Evolutionary conservation across 2,113 vertebrate genomes (phyloP).

Genomic region (Emydocephalus ijimae): DNA sequence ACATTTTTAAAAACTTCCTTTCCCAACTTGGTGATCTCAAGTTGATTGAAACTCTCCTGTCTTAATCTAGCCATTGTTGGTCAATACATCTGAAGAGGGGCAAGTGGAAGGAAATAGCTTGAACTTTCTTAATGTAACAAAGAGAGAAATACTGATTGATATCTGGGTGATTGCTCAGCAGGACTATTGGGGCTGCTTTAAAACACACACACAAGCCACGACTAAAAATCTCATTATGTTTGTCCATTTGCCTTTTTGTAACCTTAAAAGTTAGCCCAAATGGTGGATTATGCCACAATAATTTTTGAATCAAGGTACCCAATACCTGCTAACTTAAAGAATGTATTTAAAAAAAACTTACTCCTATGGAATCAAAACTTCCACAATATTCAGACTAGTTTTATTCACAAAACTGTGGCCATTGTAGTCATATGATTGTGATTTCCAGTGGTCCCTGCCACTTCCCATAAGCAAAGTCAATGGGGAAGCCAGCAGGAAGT

Average conservation of each 20-base stretch:
- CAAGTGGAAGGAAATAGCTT: not conserved
- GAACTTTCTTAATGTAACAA: not conserved
- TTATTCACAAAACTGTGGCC: not conserved
- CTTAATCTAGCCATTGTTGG: not conserved
- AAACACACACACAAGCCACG: not conserved
- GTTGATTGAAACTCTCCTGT: not conserved
- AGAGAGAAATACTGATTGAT: not conserved
- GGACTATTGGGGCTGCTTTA: not conserved
- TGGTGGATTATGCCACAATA: not conserved
- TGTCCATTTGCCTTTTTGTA: not conserved
- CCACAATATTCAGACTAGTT: not conserved
- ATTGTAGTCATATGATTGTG: not conserved
- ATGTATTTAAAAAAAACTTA: not conserved
- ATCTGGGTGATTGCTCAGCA: not conserved
- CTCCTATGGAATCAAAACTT: not conserved
- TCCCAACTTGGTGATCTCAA: not conserved
- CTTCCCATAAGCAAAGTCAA: too few relatives aligned
- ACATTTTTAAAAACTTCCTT: not conserved
- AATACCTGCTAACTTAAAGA: not conserved
- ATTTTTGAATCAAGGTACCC: not conserved
- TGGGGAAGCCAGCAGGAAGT: not conserved
- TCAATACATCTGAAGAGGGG: not conserved
- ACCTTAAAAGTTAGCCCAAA: not conserved
- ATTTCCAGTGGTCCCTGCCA: too few relatives aligned
- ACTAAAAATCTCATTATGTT: not conserved